A percentile compares a stretch with the other conserved stretches of the same genome.
phyloP scores from a whole-genome alignment of 1,140 invertebrate species.

The Dolichoris vasculosae region DNA sequence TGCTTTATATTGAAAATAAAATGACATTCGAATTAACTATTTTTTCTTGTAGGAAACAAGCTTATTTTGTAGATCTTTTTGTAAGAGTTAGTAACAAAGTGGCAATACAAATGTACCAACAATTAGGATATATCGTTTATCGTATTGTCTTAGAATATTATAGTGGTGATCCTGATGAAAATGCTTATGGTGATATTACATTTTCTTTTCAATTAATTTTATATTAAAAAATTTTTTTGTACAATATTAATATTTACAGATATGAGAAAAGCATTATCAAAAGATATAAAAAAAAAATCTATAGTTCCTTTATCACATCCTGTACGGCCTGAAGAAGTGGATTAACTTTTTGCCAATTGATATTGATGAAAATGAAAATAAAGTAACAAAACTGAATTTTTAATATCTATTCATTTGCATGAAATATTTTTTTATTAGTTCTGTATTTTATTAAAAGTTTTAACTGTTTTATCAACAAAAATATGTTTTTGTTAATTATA shows the following conservation, averaged over 20 bases:
- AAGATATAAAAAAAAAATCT: constrained; percentile 94
- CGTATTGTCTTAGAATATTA: constrained; percentile 98
- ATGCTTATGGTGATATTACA: constrained; percentile 90
- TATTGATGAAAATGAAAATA: constrained; percentile 34
- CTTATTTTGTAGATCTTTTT: constrained; percentile 99
- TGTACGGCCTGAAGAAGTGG: constrained; percentile 95
- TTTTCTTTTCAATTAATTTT: constrained; percentile 29
- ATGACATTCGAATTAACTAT: constrained; percentile 38
- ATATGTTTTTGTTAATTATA: too few relatives aligned
- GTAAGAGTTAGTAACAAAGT: constrained; percentile 97
- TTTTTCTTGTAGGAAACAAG: constrained; percentile 86
- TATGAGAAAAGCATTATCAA: constrained; percentile 97
- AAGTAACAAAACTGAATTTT: constrained; percentile 29
- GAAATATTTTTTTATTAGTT: constrained; percentile 7
- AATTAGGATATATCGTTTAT: constrained; percentile 97
- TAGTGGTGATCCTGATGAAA: constrained; percentile 96
- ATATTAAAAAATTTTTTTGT: constrained; percentile 29
- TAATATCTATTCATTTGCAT: constrained; percentile 14
- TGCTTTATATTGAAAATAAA: neutral
- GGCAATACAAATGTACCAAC: constrained; percentile 98
- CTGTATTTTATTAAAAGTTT: too few relatives aligned
- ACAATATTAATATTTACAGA: constrained; percentile 77
- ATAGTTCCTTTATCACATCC: constrained; percentile 95
- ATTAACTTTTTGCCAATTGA: constrained; percentile 75
- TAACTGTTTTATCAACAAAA: too few relatives aligned